Percentiles rank a stretch among this genome's conserved stretches.
Conservation (phyloP, 2,797 vertebrate genomes). For the Diplodus puntazzo region DNA sequence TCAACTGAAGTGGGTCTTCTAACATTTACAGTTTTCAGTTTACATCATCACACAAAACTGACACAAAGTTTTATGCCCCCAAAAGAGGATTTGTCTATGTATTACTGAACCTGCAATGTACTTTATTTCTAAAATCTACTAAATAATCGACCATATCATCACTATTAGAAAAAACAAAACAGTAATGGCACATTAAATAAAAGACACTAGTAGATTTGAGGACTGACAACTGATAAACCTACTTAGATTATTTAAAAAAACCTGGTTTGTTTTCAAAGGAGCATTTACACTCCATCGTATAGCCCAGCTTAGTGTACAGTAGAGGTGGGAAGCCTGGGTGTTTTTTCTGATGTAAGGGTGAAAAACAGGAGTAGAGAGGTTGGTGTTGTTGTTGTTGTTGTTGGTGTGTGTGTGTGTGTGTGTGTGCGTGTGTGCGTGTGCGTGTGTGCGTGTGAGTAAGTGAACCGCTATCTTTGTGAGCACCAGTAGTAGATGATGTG, state of each 20-base stretch:
- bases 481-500: background rate
- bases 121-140: slow-evolving; percentile 50
- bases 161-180: slow-evolving; percentile 46
- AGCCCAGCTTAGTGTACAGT: slow-evolving; percentile 17
- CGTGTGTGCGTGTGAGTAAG: too few relatives aligned
- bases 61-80: slow-evolving; percentile 43
- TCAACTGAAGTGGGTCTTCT: slow-evolving; percentile 57
- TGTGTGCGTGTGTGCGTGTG: too few relatives aligned
- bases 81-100: slow-evolving; percentile 39
- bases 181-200: slow-evolving; percentile 52
- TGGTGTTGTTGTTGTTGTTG: slow-evolving; percentile 14
- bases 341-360: slow-evolving; percentile 7
- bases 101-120: slow-evolving; percentile 45
- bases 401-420: background rate
- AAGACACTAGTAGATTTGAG: slow-evolving; percentile 33
- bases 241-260: slow-evolving; percentile 44
- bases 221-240: slow-evolving; percentile 24
- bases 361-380: slow-evolving; percentile 5
- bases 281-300: slow-evolving; percentile 35
- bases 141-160: slow-evolving; percentile 44
- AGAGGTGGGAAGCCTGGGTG: background rate
- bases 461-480: slow-evolving; percentile 48
- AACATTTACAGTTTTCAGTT: slow-evolving; percentile 56
- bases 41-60: slow-evolving; percentile 61
- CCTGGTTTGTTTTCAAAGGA: slow-evolving; percentile 55